Evolutionary conservation across 1,140 invertebrate genomes (phyloP).

Genomic region (Leptopilina boulardi): DNA sequence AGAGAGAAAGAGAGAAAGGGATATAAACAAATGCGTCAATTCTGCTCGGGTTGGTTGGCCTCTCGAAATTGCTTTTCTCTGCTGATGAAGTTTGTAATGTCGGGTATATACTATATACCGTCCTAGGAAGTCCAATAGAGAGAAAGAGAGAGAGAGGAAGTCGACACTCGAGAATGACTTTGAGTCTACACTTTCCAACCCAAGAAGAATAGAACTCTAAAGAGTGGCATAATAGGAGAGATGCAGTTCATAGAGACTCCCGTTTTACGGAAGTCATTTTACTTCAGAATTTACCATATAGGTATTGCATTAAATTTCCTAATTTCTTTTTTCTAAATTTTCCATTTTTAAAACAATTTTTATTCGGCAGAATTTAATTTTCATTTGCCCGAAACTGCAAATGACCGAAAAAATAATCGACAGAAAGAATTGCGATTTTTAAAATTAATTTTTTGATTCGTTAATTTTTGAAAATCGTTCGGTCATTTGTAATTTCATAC

Average conservation of each 20-base stretch:
- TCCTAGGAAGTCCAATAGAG: conserved; percentile 8
- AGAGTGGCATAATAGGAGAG: conserved; percentile 3
- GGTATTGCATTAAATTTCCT: too few species aligned
- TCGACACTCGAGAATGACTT: conserved; percentile 11
- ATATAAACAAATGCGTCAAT: conserved; percentile 17
- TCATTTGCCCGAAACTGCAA: too few species aligned
- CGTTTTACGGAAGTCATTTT: conserved; percentile 13
- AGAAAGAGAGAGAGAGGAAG: conserved; percentile 16
- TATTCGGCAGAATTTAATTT: too few species aligned
- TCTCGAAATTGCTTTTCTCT: conserved; percentile 17
- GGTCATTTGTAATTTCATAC: too few species aligned
- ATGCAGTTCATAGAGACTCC: conserved; percentile 15
- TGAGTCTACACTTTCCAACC: conserved; percentile 13
- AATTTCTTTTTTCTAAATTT: too few species aligned
- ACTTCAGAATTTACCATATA: neutral
- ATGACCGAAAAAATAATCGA: too few species aligned
- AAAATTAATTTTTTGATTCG: too few species aligned
- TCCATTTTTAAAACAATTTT: too few species aligned
- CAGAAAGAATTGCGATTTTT: too few species aligned
- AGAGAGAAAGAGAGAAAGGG: too few species aligned
- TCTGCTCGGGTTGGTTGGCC: conserved; percentile 11
- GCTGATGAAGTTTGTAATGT: conserved; percentile 11
- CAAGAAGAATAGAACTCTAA: conserved; percentile 7
- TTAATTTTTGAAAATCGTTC: too few species aligned
- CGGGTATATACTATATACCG: neutral